Evolutionary conservation across 1,140 invertebrate species (phyloP), one percentile per base, ranked within the genome.

Genomic region (Homarus americanus): DNA sequence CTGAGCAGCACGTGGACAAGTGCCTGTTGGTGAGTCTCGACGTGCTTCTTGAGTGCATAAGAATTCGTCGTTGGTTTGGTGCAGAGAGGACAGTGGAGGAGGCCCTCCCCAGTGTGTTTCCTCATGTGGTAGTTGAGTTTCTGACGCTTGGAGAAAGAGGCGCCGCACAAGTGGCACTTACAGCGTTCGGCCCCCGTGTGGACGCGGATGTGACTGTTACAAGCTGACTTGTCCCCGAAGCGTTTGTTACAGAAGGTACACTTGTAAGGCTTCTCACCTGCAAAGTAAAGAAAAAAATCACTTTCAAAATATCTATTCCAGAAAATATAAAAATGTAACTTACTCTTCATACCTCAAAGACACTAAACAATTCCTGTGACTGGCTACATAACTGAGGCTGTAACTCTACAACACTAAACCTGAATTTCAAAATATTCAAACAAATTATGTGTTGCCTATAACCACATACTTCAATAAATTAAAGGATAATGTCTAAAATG

Each of bases 161-260:
- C 94, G 0, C 95, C 95, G 92, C 95, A 96, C 90, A 95, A 95
- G 20, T 95, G 93, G 87, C 95, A 96, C 12, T 93, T 94, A 82
- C 94, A 95, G 0, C 94, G 94, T 20, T 94, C 94, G n/a, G 95
- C 94, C 49, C 94, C 94, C 3, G 94, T 94, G 92, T 96, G 95
- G 1, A 95, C 95, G 80, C 95, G 94, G 66, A 94, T 93, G 91
- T 96, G 95, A 12, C 95, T 94, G 32, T 94, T 95, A 90, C 95
- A 95, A 5, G 95, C 95, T 66, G 95, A 95, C 93, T 95, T 95
- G 87, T 95, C 95, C 17, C 95, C 94, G 93, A 96, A 96, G 34
- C 94, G 94, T 34, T 95, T 94, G 10, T 94, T 93, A 92, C 95
- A 95, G 90, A 95, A 94, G 32, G 94, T 93, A 92, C 95, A 96